Conservation (phyloP, 2,113 vertebrate species). For the Grallaria varia region DNA sequence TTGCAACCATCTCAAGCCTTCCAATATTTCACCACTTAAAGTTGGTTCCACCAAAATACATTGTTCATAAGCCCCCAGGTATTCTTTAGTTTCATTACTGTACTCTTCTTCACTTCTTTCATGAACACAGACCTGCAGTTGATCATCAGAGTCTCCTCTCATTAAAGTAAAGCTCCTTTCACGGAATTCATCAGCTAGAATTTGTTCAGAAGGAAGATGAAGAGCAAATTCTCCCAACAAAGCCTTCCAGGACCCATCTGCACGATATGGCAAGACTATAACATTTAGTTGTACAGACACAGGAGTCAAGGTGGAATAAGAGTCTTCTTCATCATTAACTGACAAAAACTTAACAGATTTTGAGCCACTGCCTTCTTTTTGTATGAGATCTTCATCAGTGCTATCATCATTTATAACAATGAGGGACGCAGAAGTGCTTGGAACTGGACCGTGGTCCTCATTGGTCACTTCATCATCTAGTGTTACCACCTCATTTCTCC, state of each 20-base stretch:
- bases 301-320: slow-evolving; percentile 55
- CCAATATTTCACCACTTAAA: slow-evolving; percentile 77
- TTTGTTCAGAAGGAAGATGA: slow-evolving; percentile 57
- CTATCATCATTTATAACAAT: slow-evolving; percentile 44
- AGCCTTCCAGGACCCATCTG: slow-evolving; percentile 79
- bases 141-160: slow-evolving; percentile 66
- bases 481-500: slow-evolving; percentile 67
- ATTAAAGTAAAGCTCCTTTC: slow-evolving; percentile 77
- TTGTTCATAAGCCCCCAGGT: slow-evolving; percentile 30
- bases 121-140: slow-evolving; percentile 77
- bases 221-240: slow-evolving; percentile 86
- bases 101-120: slow-evolving; percentile 48
- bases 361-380: neutral
- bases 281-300: slow-evolving; percentile 72
- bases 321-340: slow-evolving; percentile 54
- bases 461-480: slow-evolving; percentile 56
- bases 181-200: slow-evolving; percentile 55
- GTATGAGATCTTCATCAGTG: slow-evolving; percentile 23
- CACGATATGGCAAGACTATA: slow-evolving; percentile 64
- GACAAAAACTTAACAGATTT: slow-evolving; percentile 27
- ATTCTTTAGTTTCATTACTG: slow-evolving; percentile 48
- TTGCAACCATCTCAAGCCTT: slow-evolving; percentile 93
- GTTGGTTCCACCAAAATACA: slow-evolving; percentile 72
- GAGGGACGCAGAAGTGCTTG: slow-evolving; percentile 56
- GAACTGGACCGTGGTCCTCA: slow-evolving; percentile 35